Percentiles rank a stretch among this genome's conserved stretches.
phyloP scores from a whole-genome alignment of 2,888 invertebrate genomes.

The Folsomia candida region DNA sequence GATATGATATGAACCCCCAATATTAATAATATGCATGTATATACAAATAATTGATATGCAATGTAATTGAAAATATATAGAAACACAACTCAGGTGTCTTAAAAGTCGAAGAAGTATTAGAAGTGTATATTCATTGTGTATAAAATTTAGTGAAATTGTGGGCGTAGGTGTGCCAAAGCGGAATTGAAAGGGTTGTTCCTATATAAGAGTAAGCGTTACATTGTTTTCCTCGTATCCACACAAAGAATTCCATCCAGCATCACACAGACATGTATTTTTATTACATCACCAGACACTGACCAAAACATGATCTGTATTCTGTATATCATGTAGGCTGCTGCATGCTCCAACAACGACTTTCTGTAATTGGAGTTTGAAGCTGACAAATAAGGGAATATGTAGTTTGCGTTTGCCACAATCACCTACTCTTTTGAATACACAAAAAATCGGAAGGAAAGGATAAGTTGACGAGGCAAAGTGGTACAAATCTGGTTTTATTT shows the following conservation, averaged over 20 bases:
- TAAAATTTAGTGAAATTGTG: constrained; percentile 10
- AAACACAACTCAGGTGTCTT: too few relatives aligned
- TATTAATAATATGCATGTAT: too few relatives aligned
- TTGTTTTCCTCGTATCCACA: background rate
- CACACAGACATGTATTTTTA: too few relatives aligned
- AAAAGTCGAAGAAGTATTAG: too few relatives aligned
- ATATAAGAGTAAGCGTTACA: background rate
- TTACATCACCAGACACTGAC: background rate
- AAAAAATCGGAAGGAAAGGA: background rate
- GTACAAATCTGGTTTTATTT: constrained; percentile 18
- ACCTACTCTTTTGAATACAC: background rate
- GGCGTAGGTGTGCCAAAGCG: constrained; percentile 27
- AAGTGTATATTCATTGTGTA: background rate
- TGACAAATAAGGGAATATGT: background rate
- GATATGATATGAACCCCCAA: too few relatives aligned
- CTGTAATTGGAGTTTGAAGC: constrained; percentile 11
- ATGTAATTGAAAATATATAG: too few relatives aligned
- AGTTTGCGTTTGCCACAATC: too few relatives aligned
- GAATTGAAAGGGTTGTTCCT: background rate
- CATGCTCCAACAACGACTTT: background rate
- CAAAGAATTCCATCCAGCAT: background rate
- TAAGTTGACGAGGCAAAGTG: background rate
- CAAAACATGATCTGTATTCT: background rate
- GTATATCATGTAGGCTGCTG: background rate
- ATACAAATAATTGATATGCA: too few relatives aligned